Evolutionary conservation across 2,113 vertebrate genomes (phyloP).

Genomic region (Cercopithecus mona): DNA sequence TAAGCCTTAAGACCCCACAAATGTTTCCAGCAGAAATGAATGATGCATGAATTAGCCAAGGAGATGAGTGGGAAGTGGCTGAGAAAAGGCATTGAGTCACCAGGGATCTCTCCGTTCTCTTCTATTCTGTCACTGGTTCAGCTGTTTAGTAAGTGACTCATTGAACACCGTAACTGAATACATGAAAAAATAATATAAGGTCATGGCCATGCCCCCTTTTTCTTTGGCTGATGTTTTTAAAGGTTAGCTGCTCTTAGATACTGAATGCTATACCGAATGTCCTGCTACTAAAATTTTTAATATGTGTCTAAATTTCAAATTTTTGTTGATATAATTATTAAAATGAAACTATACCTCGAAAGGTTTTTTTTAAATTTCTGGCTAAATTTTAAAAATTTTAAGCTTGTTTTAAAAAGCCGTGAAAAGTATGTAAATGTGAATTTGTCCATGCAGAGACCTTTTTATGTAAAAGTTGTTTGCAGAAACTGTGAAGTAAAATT

Average conservation of each 20-base stretch:
- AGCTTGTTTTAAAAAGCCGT: not conserved
- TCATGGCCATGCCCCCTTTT: not conserved
- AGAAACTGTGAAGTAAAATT: not conserved
- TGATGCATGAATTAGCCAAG: not conserved
- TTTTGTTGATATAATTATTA: not conserved
- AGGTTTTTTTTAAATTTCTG: not conserved
- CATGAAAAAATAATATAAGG: not conserved
- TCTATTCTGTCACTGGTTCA: not conserved
- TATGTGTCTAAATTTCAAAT: conserved; percentile 3
- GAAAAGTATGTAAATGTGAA: not conserved
- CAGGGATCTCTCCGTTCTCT: not conserved
- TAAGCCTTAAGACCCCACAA: not conserved
- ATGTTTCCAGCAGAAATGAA: not conserved
- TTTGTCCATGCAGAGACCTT: not conserved
- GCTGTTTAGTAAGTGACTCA: not conserved
- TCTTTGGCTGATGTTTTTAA: not conserved
- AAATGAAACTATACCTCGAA: not conserved
- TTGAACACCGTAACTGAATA: not conserved
- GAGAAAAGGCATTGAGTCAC: not conserved
- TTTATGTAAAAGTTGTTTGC: not conserved
- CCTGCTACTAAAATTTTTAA: not conserved
- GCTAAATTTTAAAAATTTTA: not conserved
- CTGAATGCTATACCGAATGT: not conserved
- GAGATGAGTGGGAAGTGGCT: no score
- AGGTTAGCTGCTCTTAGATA: not conserved